Percentiles rank a stretch among this genome's conserved stretches.
These are phyloP conservation scores for Tinea trinotella DNA, from an alignment of 2,888 invertebrate species.

Conservation along the genomic window DNA sequence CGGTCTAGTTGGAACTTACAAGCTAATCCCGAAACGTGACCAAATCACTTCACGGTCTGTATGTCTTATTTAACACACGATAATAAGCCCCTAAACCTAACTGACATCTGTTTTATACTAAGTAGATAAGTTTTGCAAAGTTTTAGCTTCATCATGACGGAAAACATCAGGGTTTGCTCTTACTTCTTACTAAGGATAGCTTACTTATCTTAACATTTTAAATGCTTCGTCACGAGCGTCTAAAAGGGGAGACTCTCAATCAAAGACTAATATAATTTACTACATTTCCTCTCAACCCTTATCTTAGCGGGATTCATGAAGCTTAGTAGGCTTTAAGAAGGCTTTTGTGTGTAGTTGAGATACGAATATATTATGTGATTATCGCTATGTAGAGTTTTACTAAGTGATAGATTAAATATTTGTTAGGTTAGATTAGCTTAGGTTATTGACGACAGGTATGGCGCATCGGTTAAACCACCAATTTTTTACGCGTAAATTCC, in stretches of 20 bases:
- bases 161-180: background rate
- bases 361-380: conserved; percentile 8
- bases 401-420: too few species aligned
- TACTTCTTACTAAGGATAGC: background rate
- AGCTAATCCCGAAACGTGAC: too few species aligned
- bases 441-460: too few species aligned
- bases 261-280: conserved; percentile 13
- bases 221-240: conserved; percentile 9
- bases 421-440: too few species aligned
- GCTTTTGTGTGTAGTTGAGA: conserved; percentile 6
- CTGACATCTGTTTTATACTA: background rate
- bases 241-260: conserved; percentile 5
- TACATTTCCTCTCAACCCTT: conserved; percentile 10
- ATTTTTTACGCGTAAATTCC: too few species aligned
- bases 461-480: too few species aligned
- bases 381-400: background rate
- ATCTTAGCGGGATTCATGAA: conserved; percentile 6
- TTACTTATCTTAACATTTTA: conserved; percentile 12
- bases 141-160: conserved; percentile 2
- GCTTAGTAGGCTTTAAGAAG: conserved; percentile 8
- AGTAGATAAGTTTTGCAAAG: background rate
- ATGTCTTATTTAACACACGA: too few species aligned
- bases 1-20: too few species aligned
- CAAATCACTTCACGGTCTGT: too few species aligned
- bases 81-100: background rate